Base-by-base conservation (phyloP, 2,888 invertebrate genomes). In the Itoplectis maculator region DNA sequence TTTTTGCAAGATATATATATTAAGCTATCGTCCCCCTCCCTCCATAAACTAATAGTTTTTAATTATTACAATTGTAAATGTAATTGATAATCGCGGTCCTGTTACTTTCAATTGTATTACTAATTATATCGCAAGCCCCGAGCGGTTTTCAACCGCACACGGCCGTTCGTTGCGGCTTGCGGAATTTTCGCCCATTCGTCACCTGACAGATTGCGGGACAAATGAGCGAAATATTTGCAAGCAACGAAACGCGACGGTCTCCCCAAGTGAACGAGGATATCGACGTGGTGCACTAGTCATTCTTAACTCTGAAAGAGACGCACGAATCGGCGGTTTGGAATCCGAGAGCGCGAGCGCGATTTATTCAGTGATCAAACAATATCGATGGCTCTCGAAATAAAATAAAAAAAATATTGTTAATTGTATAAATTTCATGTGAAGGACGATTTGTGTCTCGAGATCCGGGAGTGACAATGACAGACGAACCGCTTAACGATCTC, bases 51-150 rank as follows among this genome's bases (percentile, higher is more conserved):
- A 59, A 59, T 59, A 59, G 35, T n/a, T 59, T 59, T 59, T 42
- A 70, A 70, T 40, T 23, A 70, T 54, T 54, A 51, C 51, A 49
- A 72, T 72, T 76, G 49, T 81, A 35, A 81, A 42, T 74, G 74
- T 81, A 81, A 81, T 76, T 77, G 56, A 82, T 78, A 78, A 82
- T 82, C 69, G 81, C 81, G 81, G 81, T 78, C 81, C 69, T 69
- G 81, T 74, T 82, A 82, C 81, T 82, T 78, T 82, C 65, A 82
- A 78, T 82, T 69, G 77, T 77, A 61, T 75, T 63, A 68, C 51
- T 66, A 61, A 81, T 81, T 51, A 69, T 51, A 42, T 61, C 15
- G n/a, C 35, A 59, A 59, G 29, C 56, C 56, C 35, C 4, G 35
- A 35, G 56, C 35, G 56, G 56, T 59, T 59, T 59, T 59, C 29